Evolutionary conservation across 2,113 vertebrate species (phyloP), one percentile per base, ranked within the genome.

Genomic region (Hippocampus guttulatus): DNA sequence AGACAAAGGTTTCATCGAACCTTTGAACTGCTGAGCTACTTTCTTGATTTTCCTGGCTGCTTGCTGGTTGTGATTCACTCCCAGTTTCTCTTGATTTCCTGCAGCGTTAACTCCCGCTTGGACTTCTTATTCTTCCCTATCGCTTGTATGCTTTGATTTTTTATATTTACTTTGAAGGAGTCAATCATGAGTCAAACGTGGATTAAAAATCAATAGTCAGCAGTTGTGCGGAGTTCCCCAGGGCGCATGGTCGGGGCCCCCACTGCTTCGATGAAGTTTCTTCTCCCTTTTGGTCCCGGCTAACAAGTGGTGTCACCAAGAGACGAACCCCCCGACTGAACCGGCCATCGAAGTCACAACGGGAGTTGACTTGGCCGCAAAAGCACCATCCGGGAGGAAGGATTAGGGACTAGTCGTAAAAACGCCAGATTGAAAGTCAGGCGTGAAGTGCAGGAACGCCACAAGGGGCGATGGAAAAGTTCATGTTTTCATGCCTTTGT

Each of bases 51-150:
- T 69, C 40, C 76, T 83, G 68, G 68, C 51, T 21, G 52, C 79
- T 84, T 77, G 75, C 79, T 82, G 81, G 79, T 86, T 71, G 25
- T 67, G 5, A 64, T 64, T 80, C 63, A 70, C 41, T 66, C 75
- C 82, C 81, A 79, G 65, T 75, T 40, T 63, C 20, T 41, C 18
- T 12, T 3, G 16, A 18, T 14, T 25, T 27, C n/a, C 55, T 27
- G 55, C 55, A 60, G 57, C 12, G 1, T 41, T 63, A 23, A 6
- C 41, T 45, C 62, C 63, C 14, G n/a, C 64, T 64, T 43, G 63
- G 63, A 64, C 41, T 47, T 12, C 4, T n/a, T 60, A 51, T 68
- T 63, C 23, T 47, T 15, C 64, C 8, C 43, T 65, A 15, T 47
- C n/a, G 63, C 64, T 47, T 47, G n/a, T 18, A 8, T 41, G 43